phyloP scores from a whole-genome alignment of 2,113 vertebrate species.

The Proterorhinus semilunaris region DNA sequence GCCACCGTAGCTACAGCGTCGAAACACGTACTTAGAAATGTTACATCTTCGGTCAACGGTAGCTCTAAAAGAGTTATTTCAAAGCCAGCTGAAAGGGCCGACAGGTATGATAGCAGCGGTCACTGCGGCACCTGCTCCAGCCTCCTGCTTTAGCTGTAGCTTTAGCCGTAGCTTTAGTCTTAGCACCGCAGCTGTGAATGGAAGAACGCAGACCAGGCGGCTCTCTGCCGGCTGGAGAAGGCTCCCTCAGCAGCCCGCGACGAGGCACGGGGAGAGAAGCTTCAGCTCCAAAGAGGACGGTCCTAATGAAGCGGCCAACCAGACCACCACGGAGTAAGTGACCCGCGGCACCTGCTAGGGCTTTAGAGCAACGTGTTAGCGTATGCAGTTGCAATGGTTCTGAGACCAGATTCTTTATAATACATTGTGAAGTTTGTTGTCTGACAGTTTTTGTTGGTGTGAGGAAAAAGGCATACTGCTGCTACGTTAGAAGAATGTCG shows the following conservation, averaged over 20 bases:
- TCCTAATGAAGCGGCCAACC: slow-evolving; percentile 52
- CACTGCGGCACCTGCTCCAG: slow-evolving; percentile 40
- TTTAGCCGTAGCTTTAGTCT: slow-evolving; percentile 28
- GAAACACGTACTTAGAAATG: slow-evolving; percentile 58
- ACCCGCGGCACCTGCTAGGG: neutral
- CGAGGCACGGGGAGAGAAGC: slow-evolving; percentile 29
- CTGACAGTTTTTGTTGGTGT: too few relatives aligned
- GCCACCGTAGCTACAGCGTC: neutral
- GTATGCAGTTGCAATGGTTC: neutral
- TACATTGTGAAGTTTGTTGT: too few relatives aligned
- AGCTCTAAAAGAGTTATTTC: slow-evolving; percentile 69
- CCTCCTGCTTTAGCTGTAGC: slow-evolving; percentile 43
- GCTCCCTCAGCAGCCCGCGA: slow-evolving; percentile 10
- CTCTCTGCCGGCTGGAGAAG: slow-evolving; percentile 29
- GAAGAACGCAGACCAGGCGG: slow-evolving; percentile 22
- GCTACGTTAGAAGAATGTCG: neutral
- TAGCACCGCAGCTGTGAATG: slow-evolving; percentile 30
- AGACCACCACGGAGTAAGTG: slow-evolving; percentile 77
- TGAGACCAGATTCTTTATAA: too few relatives aligned
- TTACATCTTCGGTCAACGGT: slow-evolving; percentile 72
- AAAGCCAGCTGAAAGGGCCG: slow-evolving; percentile 61
- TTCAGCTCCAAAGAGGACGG: slow-evolving; percentile 67
- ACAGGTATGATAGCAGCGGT: slow-evolving; percentile 32
- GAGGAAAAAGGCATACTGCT: neutral
- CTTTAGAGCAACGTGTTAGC: neutral